phyloP scores from a whole-genome alignment of 2,888 invertebrate genomes.

The Carpatolechia fugitivella region DNA sequence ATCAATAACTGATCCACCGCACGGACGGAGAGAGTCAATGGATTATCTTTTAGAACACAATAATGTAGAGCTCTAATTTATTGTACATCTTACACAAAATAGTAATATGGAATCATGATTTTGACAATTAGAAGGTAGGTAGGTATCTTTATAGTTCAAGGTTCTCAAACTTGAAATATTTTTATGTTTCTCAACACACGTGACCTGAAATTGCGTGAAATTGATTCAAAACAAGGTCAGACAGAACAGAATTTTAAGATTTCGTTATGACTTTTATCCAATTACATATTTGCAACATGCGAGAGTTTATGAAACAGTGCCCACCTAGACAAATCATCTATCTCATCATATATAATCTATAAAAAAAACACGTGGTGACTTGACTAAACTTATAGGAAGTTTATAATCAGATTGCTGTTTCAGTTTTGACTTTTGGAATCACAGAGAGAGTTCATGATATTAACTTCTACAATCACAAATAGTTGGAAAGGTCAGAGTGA shows the following conservation, averaged over 20 bases:
- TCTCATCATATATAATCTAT: too few relatives aligned
- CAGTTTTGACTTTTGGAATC: background rate
- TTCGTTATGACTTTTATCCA: too few relatives aligned
- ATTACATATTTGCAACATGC: too few relatives aligned
- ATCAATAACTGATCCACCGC: background rate
- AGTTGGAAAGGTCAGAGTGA: background rate
- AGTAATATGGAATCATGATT: background rate
- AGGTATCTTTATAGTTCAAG: slow-evolving; percentile 1
- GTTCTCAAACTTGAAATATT: background rate
- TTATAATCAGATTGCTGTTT: too few relatives aligned
- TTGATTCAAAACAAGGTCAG: background rate
- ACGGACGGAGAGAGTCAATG: background rate
- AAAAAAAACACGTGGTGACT: too few relatives aligned
- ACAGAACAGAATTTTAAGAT: background rate
- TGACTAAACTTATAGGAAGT: too few relatives aligned
- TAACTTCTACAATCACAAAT: too few relatives aligned
- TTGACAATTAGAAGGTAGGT: background rate
- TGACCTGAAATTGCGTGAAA: background rate
- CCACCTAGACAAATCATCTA: too few relatives aligned
- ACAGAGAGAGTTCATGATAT: too few relatives aligned
- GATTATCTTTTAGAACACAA: background rate
- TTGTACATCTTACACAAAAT: background rate
- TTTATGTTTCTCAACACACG: slow-evolving; percentile 4
- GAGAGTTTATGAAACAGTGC: too few relatives aligned
- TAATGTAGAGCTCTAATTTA: background rate